Evolutionary conservation across 2,888 invertebrate species (phyloP).

Genomic region (Drosophila rellima): DNA sequence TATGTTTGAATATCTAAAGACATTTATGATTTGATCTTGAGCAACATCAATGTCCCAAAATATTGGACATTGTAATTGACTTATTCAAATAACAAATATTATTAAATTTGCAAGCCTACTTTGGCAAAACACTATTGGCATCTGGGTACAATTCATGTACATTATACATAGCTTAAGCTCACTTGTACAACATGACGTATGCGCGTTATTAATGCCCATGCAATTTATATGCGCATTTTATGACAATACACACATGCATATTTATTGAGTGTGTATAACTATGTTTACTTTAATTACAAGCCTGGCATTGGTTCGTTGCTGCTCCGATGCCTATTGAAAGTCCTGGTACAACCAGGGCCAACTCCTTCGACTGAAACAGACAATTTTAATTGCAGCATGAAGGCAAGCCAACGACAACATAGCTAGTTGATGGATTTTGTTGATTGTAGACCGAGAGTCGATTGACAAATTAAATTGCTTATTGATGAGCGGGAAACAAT

Average conservation of each 20-base stretch:
- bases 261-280: slow-evolving; percentile 25
- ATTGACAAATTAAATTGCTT: slow-evolving; percentile 81
- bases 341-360: slow-evolving; percentile 17
- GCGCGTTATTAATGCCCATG: slow-evolving; percentile 71
- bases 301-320: slow-evolving; percentile 29
- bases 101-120: slow-evolving; percentile 25
- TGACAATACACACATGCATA: slow-evolving; percentile 53
- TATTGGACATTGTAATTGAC: slow-evolving; percentile 20
- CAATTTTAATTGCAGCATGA: slow-evolving; percentile 66
- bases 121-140: background rate
- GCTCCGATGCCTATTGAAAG: slow-evolving; percentile 12
- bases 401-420: slow-evolving; percentile 49
- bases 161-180: slow-evolving; percentile 17
- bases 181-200: slow-evolving; percentile 67
- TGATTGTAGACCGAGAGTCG: slow-evolving; percentile 66
- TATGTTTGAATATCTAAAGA: background rate
- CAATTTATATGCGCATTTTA: slow-evolving; percentile 73
- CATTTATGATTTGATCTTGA: background rate
- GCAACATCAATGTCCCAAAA: background rate
- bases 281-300: slow-evolving; percentile 77
- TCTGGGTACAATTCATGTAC: slow-evolving; percentile 11
- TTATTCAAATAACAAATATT: slow-evolving; percentile 24
- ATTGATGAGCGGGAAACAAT: slow-evolving; percentile 69
- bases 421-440: slow-evolving; percentile 67
- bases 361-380: slow-evolving; percentile 40